These are phyloP conservation scores for Endotricha flammealis DNA, from an alignment of 2,888 invertebrate genomes.

Conservation along the genomic window DNA sequence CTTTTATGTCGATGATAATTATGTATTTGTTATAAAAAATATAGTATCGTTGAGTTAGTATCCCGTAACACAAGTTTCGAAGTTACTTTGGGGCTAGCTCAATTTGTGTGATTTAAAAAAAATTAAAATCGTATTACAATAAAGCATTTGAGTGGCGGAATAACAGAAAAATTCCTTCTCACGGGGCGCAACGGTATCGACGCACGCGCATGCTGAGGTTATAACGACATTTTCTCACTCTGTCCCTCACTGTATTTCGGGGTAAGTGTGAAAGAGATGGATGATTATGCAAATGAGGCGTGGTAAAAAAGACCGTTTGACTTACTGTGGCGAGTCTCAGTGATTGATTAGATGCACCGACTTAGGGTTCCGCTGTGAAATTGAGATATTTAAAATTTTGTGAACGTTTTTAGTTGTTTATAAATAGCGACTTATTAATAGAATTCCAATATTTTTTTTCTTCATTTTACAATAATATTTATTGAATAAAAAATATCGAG, in stretches of 20 bases:
- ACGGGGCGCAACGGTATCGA: slow-evolving; percentile 63
- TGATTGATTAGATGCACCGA: slow-evolving; percentile 73
- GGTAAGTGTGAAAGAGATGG: slow-evolving; percentile 24
- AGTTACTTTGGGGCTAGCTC: no score
- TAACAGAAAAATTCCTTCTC: slow-evolving; percentile 66
- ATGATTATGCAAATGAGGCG: slow-evolving; percentile 55
- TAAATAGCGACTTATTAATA: background rate
- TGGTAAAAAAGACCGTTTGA: slow-evolving; percentile 54
- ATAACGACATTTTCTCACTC: slow-evolving; percentile 40
- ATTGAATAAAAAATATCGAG: background rate
- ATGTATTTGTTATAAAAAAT: no score
- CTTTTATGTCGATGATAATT: no score
- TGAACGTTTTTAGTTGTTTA: background rate
- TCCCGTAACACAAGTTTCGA: no score
- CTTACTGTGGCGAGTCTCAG: slow-evolving; percentile 50
- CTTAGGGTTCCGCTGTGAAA: slow-evolving; percentile 27
- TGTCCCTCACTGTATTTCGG: slow-evolving; percentile 21
- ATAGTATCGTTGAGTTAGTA: no score
- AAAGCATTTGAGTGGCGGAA: slow-evolving; percentile 45
- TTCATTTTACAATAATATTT: no score
- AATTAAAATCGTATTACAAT: slow-evolving; percentile 35
- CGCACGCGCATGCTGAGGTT: slow-evolving; percentile 61
- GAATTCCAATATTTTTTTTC: background rate
- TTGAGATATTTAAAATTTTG: background rate
- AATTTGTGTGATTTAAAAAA: no score